phyloP scores from a whole-genome alignment of 2,797 vertebrate genomes.

The Iguana delicatissima region DNA sequence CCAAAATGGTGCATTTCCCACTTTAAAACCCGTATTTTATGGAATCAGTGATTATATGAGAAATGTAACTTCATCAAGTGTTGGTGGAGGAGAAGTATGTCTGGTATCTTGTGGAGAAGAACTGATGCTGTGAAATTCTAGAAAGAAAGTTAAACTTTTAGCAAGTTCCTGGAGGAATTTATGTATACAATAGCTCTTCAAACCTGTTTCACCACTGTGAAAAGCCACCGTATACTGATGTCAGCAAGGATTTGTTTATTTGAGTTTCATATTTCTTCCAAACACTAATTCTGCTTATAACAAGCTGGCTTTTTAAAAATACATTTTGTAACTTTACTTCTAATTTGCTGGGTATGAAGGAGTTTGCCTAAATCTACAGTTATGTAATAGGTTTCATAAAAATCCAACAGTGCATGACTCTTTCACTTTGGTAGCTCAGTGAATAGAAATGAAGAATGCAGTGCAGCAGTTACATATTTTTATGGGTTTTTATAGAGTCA shows the following conservation, averaged over 20 bases:
- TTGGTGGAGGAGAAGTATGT: background rate
- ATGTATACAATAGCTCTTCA: background rate
- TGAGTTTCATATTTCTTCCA: background rate
- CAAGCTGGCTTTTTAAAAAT: background rate
- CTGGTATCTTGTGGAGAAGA: background rate
- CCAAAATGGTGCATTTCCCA: background rate
- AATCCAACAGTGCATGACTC: background rate
- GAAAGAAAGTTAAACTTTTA: background rate
- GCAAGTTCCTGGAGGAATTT: background rate
- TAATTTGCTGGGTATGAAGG: background rate
- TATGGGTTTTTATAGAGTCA: background rate
- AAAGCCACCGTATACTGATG: background rate
- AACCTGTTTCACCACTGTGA: background rate
- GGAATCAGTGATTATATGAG: background rate
- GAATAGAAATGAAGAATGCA: background rate
- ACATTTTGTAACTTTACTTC: background rate
- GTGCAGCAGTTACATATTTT: background rate
- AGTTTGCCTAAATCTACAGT: background rate
- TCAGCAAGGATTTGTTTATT: background rate
- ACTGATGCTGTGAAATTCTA: background rate
- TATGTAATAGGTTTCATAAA: background rate
- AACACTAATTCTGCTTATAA: fast-evolving
- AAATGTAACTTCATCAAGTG: background rate
- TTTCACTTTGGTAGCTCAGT: background rate
- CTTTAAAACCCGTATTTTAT: background rate